phyloP scores from a whole-genome alignment of 2,888 invertebrate species.

The Melolontha melolontha region DNA sequence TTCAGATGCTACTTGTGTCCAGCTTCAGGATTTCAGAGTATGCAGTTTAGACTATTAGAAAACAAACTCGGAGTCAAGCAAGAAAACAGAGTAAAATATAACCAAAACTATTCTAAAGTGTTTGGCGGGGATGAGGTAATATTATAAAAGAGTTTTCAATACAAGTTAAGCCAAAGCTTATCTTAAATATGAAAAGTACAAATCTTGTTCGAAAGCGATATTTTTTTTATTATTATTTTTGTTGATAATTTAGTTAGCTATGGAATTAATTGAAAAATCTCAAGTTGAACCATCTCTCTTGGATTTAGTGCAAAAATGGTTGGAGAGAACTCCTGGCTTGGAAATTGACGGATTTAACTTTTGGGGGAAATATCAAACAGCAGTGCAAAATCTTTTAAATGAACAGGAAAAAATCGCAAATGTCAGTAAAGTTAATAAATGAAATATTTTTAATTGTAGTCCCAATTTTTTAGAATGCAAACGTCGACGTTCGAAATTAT shows the following conservation, averaged over 20 bases:
- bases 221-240: constrained; percentile 1
- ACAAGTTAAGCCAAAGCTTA: too few species aligned
- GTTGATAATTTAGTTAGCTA: constrained; percentile 61
- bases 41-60: constrained; percentile 95
- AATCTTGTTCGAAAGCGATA: too few species aligned
- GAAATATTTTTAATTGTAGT: neutral
- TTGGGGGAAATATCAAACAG: constrained; percentile 89
- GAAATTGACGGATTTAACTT: constrained; percentile 89
- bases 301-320: constrained; percentile 90
- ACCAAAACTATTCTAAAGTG: constrained; percentile 89
- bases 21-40: constrained; percentile 97
- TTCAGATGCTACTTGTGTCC: constrained; percentile 93
- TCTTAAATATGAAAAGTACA: neutral
- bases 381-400: constrained; percentile 78
- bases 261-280: constrained; percentile 72
- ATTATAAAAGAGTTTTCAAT: constrained; percentile 43
- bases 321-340: constrained; percentile 94
- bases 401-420: constrained; percentile 75
- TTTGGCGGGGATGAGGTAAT: constrained; percentile 78
- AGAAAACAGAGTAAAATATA: constrained; percentile 92
- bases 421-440: constrained; percentile 62
- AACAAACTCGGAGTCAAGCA: constrained; percentile 88
- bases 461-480: constrained; percentile 53
- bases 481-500: constrained; percentile 67
- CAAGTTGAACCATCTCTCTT: constrained; percentile 88